Evolutionary conservation across 2,888 invertebrate species (phyloP).

Genomic region (Eupithecia tripunctaria): DNA sequence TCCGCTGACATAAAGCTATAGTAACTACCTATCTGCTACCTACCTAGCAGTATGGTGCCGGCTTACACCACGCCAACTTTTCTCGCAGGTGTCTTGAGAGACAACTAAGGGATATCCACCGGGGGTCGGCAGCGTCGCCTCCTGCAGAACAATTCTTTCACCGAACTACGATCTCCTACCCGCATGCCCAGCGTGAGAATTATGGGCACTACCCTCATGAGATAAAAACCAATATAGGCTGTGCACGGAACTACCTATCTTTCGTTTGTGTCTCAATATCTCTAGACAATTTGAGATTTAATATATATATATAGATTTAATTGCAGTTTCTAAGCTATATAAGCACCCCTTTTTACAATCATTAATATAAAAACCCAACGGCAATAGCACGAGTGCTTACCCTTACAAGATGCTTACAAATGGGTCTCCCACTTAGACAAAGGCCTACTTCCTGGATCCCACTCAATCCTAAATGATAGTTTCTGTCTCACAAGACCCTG

Average conservation of each 20-base stretch:
- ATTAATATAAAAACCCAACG: constrained; percentile 12
- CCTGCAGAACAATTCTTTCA: no score
- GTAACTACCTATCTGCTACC: neutral
- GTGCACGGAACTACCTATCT: neutral
- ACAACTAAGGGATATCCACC: no score
- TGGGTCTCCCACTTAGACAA: constrained; percentile 37
- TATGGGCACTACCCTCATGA: no score
- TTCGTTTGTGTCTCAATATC: neutral
- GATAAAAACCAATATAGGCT: no score
- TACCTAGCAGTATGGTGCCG: no score
- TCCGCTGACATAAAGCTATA: neutral
- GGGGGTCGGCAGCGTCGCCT: no score
- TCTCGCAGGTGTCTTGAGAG: no score
- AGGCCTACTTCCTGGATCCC: constrained; percentile 51
- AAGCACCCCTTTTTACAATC: neutral
- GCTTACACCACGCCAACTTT: no score
- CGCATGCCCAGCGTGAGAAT: no score
- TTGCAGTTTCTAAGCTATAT: neutral
- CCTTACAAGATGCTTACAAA: constrained; percentile 41
- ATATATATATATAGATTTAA: no score
- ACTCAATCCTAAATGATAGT: constrained; percentile 70
- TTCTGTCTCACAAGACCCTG: constrained; percentile 59
- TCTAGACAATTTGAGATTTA: neutral
- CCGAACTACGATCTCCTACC: no score
- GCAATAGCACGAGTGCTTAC: constrained; percentile 27